Conservation (phyloP, 2,797 vertebrate species). For the Bradypodion pumilum region DNA sequence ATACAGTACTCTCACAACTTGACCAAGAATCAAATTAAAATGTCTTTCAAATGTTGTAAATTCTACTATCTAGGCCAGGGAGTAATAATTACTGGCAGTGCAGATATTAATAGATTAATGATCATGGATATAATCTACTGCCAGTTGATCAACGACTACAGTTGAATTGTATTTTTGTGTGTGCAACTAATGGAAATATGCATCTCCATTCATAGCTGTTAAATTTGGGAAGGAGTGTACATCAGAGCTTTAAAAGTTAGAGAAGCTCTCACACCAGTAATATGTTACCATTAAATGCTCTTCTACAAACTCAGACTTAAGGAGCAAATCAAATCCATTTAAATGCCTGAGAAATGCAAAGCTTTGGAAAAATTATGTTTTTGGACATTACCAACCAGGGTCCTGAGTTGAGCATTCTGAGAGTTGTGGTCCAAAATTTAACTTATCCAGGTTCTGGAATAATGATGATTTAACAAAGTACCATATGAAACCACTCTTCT, state of each 20-base stretch:
- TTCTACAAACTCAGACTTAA: background rate
- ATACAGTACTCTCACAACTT: background rate
- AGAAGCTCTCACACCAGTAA: too few relatives aligned
- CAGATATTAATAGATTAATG: background rate
- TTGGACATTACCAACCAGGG: too few relatives aligned
- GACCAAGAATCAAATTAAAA: background rate
- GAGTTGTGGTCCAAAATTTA: too few relatives aligned
- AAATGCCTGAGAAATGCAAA: background rate
- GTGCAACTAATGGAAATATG: background rate
- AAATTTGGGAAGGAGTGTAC: background rate
- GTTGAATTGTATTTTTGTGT: background rate
- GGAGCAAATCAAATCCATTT: background rate
- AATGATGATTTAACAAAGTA: too few relatives aligned
- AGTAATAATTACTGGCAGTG: background rate
- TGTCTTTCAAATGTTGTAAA: background rate
- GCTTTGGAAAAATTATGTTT: too few relatives aligned
- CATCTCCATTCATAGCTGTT: background rate
- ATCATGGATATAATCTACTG: background rate
- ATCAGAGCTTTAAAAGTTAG: background rate
- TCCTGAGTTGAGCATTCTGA: too few relatives aligned
- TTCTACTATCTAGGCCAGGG: background rate
- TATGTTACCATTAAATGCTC: too few relatives aligned
- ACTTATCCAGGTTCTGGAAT: too few relatives aligned
- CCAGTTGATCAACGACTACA: background rate
- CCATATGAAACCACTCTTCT: too few relatives aligned